Evolutionary conservation across 53 echinoderm and acorn worm species (phyloP), one percentile per base, ranked within the genome.

Genomic region (Temnopleurus reevesii): DNA sequence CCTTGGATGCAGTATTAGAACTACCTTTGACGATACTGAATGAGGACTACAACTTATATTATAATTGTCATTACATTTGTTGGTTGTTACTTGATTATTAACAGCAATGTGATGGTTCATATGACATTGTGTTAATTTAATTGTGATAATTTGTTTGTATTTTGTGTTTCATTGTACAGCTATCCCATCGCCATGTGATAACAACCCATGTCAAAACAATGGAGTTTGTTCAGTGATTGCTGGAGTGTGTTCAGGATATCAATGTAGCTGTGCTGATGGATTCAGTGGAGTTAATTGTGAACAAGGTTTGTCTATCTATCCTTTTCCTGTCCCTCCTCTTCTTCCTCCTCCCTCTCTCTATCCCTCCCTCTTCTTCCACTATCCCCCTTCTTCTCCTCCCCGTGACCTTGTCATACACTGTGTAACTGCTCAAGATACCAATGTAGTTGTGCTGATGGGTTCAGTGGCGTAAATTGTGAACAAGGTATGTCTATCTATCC

Each of bases 231-330:
- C 46, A 34, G 56, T 76, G 45, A 76, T 95, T 31, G 27, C 84
- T 38, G 95, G 93, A 23, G 76, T 91, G 28, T 95, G 95, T 87
- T 56, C 81, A 3, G 90, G 89, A n/a, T 95, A 93, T 77, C 61
- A 89, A 49, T 95, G 95, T 45, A 49, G 81, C 0, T 95, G 95
- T 49, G 86, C 93, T 7, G 83, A 89, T 31, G 86, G 91, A 35
- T 93, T 90, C 87, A 59, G 77, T 46, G 95, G 95, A 18, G 88
- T 90, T 38, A 90, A 93, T 90, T 95, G 95, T 41, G 90, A 95
- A 38, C 46, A 64, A 13, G 17, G 94, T 59, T 8, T 59, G 59
- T 59, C 59, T 59, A 9, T 59, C 12, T 71, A 15, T 10, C 17
- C 35, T 19, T 25, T 28, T 10, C 63, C 8, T 4, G 10, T 4